These are phyloP conservation scores for Acanthornis magna DNA, from an alignment of 2,797 vertebrate species.

Conservation along the genomic window DNA sequence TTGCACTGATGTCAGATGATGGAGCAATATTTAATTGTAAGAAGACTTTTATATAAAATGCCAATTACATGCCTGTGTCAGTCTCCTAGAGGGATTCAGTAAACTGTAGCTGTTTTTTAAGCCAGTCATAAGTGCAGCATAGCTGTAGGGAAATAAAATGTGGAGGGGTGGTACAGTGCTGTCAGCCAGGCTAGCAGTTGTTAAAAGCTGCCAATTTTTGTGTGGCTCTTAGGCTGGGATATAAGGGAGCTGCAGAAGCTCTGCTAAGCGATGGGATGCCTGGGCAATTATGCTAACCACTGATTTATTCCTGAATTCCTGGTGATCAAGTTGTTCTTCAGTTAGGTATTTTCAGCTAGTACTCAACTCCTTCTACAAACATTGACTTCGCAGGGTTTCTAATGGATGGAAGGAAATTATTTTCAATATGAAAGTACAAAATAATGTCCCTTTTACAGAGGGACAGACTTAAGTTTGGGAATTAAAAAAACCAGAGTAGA, in stretches of 20 bases:
- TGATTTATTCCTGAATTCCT: not conserved
- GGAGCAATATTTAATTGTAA: slow-evolving; percentile 70
- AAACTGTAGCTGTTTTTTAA: not conserved
- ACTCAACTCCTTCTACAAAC: not conserved
- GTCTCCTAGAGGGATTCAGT: not conserved
- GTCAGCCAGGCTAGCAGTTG: not conserved
- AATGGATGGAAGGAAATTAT: not conserved
- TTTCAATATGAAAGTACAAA: not conserved
- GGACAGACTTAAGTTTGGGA: not conserved
- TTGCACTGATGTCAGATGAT: slow-evolving; percentile 77
- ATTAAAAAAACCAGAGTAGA: not conserved
- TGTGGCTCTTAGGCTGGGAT: not conserved
- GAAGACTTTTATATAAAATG: slow-evolving; percentile 62
- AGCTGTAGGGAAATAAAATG: not conserved
- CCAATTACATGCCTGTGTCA: slow-evolving; percentile 35
- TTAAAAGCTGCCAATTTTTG: not conserved
- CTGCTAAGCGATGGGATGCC: not conserved
- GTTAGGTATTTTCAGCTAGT: not conserved
- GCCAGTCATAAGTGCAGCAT: not conserved
- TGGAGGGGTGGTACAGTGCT: not conserved
- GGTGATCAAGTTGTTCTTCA: not conserved
- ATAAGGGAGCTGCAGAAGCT: not conserved
- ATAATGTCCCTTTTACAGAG: not conserved
- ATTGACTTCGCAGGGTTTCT: not conserved
- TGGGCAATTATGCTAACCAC: not conserved